Percentiles rank a stretch among this genome's conserved stretches.
Evolutionary conservation across 2,113 vertebrate genomes (phyloP).

Genomic region (Amphiprion percula): DNA sequence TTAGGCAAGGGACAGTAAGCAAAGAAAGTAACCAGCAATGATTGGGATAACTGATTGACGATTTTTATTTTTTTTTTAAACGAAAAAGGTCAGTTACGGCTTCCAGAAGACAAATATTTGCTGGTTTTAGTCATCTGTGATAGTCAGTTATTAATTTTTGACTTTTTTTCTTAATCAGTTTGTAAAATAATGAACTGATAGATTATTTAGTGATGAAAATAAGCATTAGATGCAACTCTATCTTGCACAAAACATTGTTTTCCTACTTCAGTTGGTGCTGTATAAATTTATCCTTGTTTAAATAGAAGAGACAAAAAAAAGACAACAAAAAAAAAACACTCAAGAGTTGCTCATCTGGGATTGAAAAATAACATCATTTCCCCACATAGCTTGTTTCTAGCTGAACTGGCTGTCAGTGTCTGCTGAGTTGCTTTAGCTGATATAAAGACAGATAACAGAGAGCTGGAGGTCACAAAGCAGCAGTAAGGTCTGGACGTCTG

Average conservation of each 20-base stretch:
- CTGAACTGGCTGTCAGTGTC: slow-evolving; percentile 35
- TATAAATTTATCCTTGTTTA: not conserved
- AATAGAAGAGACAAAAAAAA: not conserved
- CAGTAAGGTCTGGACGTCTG: slow-evolving; percentile 6
- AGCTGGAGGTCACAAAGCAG: slow-evolving; percentile 30
- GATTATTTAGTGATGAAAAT: not conserved
- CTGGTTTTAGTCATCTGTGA: not conserved
- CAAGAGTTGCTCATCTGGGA: slow-evolving; percentile 7
- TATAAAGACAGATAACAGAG: slow-evolving; percentile 36
- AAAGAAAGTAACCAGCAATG: not conserved
- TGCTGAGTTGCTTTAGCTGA: slow-evolving; percentile 34
- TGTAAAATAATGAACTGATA: not conserved
- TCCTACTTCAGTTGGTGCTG: not conserved
- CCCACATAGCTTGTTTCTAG: slow-evolving; percentile 18
- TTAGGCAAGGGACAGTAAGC: not conserved
- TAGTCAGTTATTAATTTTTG: not conserved
- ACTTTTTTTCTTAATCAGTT: not conserved
- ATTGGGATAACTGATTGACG: not conserved
- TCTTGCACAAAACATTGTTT: not conserved
- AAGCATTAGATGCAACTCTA: not conserved
- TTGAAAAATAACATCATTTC: slow-evolving; percentile 21
- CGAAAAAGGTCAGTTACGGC: not conserved
- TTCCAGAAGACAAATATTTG: not conserved
- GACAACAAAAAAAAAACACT: too few species aligned
- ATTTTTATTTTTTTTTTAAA: not conserved